Conservation (phyloP, 2,797 vertebrate genomes). For the Anomalospiza imberbis region DNA sequence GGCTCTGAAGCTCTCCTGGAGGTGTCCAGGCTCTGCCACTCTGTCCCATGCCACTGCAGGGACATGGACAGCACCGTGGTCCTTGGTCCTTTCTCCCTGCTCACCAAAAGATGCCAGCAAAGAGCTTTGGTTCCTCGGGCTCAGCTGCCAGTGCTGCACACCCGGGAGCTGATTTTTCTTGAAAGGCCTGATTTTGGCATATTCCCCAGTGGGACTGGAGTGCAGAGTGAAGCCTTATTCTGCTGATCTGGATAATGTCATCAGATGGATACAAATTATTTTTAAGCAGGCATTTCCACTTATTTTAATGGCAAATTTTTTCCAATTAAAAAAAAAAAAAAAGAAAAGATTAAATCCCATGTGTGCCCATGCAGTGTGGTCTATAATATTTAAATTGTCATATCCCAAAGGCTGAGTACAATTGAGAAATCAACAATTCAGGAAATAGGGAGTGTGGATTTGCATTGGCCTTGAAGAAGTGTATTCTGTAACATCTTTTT, state of each 20-base stretch:
- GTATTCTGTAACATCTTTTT: neutral
- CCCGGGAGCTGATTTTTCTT: neutral
- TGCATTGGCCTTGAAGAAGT: neutral
- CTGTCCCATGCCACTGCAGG: neutral
- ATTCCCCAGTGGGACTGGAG: neutral
- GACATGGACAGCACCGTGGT: accelerated
- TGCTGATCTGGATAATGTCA: neutral
- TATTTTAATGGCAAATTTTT: neutral
- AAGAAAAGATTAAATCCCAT: neutral
- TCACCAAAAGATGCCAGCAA: constrained; percentile 64
- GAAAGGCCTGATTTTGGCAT: constrained; percentile 9
- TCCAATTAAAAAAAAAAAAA: neutral
- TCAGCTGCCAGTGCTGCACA: neutral
- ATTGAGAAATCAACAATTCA: neutral
- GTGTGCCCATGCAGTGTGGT: neutral
- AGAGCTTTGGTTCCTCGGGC: constrained; percentile 38
- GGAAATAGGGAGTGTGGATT: neutral
- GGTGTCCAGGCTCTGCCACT: neutral
- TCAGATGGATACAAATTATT: neutral
- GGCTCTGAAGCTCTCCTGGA: neutral
- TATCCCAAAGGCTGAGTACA: neutral
- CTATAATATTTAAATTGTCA: neutral
- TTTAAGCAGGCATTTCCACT: neutral
- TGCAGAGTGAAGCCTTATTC: neutral
- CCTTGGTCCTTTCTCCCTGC: neutral